Evolutionary conservation across 2,113 vertebrate species (phyloP).

Genomic region (Psittacus erithacus): DNA sequence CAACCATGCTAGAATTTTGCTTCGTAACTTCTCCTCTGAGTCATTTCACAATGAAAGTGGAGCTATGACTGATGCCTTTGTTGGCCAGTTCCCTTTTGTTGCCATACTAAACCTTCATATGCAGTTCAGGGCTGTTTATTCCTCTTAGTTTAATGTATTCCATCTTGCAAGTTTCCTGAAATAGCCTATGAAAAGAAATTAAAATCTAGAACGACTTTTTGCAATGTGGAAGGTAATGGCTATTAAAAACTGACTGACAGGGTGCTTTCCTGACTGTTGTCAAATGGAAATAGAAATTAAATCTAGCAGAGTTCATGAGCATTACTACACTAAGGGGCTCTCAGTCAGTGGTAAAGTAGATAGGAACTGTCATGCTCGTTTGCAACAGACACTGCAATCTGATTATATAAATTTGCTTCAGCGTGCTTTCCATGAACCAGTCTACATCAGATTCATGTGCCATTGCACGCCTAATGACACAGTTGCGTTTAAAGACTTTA

Average conservation of each 20-base stretch:
- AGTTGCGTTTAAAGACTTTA: background rate
- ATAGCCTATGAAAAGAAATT: constrained; percentile 16
- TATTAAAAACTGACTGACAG: constrained; percentile 32
- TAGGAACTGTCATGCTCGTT: constrained; percentile 49
- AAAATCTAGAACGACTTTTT: background rate
- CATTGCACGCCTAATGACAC: background rate
- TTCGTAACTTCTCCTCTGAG: background rate
- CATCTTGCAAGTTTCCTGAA: background rate
- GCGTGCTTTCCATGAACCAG: background rate
- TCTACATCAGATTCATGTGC: background rate
- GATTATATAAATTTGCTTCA: constrained; percentile 23
- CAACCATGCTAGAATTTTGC: background rate
- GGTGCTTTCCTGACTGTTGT: constrained; percentile 28
- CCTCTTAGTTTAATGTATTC: background rate
- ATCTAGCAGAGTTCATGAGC: constrained; percentile 51
- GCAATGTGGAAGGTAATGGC: background rate
- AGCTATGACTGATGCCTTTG: background rate
- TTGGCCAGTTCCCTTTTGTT: background rate
- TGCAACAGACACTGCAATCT: constrained; percentile 41
- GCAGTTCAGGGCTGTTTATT: background rate
- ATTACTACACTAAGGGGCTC: constrained; percentile 34
- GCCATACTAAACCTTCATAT: background rate
- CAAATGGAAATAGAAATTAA: constrained; percentile 61
- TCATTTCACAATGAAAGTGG: background rate
- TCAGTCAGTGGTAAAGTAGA: constrained; percentile 42